phyloP scores from a whole-genome alignment of 2,888 invertebrate genomes.

The Cephus spinipes region DNA sequence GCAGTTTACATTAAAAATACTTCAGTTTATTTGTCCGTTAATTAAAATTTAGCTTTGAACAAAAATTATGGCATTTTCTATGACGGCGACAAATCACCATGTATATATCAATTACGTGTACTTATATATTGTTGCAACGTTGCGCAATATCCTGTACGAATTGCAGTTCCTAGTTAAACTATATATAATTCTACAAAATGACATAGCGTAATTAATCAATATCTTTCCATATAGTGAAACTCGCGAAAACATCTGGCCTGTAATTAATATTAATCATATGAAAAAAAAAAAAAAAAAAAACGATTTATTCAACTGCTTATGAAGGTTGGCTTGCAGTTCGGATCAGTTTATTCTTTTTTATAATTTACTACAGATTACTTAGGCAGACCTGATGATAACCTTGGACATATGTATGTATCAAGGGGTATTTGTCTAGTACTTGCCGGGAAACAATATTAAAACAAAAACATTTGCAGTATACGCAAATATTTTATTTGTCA shows the following conservation, averaged over 20 bases:
- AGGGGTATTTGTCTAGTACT: neutral
- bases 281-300: neutral
- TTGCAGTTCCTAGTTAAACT: too few relatives aligned
- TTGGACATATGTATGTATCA: neutral
- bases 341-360: neutral
- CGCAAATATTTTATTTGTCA: too few relatives aligned
- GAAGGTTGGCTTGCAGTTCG: neutral
- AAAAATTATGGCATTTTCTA: neutral
- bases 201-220: too few relatives aligned
- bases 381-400: neutral
- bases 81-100: neutral
- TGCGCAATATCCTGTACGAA: neutral
- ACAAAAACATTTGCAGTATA: too few relatives aligned
- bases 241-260: neutral
- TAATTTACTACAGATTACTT: neutral
- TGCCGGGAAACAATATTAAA: neutral
- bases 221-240: too few relatives aligned
- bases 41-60: neutral
- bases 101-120: neutral
- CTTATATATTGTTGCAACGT: neutral
- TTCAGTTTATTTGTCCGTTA: slow-evolving; percentile 12
- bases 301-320: neutral
- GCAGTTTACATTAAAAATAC: slow-evolving; percentile 17
- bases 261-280: neutral
- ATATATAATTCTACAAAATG: too few relatives aligned